Base-by-base conservation (phyloP, 2,113 vertebrate species). In the Microtus oregoni region DNA sequence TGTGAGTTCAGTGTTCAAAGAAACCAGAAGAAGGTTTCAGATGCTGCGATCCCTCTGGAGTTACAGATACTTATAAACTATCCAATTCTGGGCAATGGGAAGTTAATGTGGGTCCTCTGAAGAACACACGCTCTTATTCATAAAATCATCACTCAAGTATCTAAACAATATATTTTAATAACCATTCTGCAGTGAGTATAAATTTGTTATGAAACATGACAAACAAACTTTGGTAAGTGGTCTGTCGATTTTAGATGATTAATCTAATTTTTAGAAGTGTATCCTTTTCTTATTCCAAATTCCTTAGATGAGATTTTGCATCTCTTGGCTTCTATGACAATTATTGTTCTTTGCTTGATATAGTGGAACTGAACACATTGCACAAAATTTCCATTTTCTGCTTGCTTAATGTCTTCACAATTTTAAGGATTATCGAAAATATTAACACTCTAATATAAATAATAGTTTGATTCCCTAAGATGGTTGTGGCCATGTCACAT, bases 81-180 rank as follows among this genome's bases (percentile, higher is more conserved):
- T 7, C 1, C 24, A 63, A 2, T 5, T 63, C 22, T 44, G 4
- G 0, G 1, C 5, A 26, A 6, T 41, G 14, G 12, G 1, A 12
- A 17, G 0, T 44, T 2, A 65, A 30, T 44, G 3, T 41, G 3
- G 7, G 26, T 44, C 26, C 14, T 65, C n/a, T 85, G 8, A 19
- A 82, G 6, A 61, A 38, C 11, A 82, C 55, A 1, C 58, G 35
- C 5, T n/a, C 11, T 63, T 83, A 17, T 20, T 28, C 22, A 41
- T 17, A 41, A 13, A 63, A 6, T 26, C 12, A 63, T 63, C 20
- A 58, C 10, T 52, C 20, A 11, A 58, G 19, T 5, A 12, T 58
- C 26, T 44, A 41, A 47, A 67, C 9, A 12, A 20, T 2, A 3
- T 67, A 67, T 26, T 79, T 73, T 72, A 14, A 50, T 72, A 72